A percentile compares a stretch with the other conserved stretches of the same genome.
Evolutionary conservation across 1,140 invertebrate species (phyloP).

Genomic region (Octopus sinensis): DNA sequence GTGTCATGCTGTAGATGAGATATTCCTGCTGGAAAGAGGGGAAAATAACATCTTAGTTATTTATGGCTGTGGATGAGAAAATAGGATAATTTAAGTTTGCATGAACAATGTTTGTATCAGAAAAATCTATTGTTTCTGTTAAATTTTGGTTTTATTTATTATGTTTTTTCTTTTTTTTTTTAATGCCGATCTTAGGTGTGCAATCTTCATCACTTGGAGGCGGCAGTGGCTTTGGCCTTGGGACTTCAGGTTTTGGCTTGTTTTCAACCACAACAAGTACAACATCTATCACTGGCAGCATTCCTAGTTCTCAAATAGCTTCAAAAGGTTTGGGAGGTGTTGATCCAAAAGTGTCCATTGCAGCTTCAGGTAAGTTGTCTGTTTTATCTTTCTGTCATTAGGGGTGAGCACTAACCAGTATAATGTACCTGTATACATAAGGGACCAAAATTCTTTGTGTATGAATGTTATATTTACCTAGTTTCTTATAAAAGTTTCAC

Average conservation of each 20-base stretch:
- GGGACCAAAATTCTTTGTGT: too few species aligned
- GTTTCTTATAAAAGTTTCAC: too few species aligned
- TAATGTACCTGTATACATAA: too few species aligned
- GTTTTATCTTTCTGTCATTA: neutral
- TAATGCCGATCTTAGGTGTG: neutral
- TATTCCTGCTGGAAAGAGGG: too few species aligned
- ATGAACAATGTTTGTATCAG: too few species aligned
- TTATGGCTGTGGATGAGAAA: too few species aligned
- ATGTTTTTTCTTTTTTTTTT: neutral
- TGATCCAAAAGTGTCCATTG: conserved; percentile 60
- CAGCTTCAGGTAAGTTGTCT: conserved; percentile 29
- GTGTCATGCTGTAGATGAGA: too few species aligned
- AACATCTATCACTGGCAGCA: conserved; percentile 25
- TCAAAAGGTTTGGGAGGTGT: conserved; percentile 67
- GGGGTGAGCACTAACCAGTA: too few species aligned
- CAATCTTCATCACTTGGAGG: neutral
- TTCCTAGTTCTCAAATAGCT: conserved; percentile 43
- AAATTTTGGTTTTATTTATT: neutral
- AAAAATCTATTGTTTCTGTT: neutral
- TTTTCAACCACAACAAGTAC: conserved; percentile 4
- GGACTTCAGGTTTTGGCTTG: neutral
- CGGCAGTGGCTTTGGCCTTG: neutral
- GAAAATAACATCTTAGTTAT: too few species aligned
- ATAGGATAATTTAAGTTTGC: too few species aligned
- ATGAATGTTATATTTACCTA: too few species aligned